phyloP scores from a whole-genome alignment of 2,888 invertebrate species.

The Drosophila meridiana region DNA sequence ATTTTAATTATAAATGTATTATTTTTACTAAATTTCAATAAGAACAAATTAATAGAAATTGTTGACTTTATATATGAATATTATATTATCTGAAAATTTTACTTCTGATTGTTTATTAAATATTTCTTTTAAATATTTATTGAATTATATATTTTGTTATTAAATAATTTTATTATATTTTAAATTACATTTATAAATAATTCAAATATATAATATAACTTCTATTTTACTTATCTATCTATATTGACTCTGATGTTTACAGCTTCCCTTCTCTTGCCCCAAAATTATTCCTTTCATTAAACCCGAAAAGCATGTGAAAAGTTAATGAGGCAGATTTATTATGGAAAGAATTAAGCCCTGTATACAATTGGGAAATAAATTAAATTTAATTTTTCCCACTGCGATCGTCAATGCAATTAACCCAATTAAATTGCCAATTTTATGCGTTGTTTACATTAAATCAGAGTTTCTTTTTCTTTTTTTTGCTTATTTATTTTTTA shows the following conservation, averaged over 20 bases:
- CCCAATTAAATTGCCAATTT: constrained; percentile 46
- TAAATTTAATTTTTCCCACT: constrained; percentile 26
- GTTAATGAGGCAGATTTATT: constrained; percentile 1
- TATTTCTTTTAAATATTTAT: background rate
- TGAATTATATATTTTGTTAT: background rate
- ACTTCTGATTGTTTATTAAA: too few species aligned
- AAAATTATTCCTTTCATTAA: background rate
- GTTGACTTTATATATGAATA: too few species aligned
- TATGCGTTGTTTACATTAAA: constrained; percentile 47
- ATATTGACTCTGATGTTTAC: too few species aligned
- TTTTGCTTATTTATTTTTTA: constrained; percentile 1
- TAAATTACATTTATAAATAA: too few species aligned
- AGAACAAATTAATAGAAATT: too few species aligned
- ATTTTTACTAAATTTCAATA: too few species aligned
- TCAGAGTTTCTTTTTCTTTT: constrained; percentile 17
- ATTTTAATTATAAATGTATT: too few species aligned
- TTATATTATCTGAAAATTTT: too few species aligned
- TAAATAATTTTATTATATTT: background rate
- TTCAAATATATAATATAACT: too few species aligned
- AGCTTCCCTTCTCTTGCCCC: background rate
- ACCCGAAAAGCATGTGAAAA: constrained; percentile 13
- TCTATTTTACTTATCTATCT: too few species aligned
- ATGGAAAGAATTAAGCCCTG: background rate
- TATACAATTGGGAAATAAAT: constrained; percentile 21
- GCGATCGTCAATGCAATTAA: constrained; percentile 35